Evolutionary conservation across 2,797 vertebrate genomes (phyloP).

Genomic region (Myotis daubentonii): DNA sequence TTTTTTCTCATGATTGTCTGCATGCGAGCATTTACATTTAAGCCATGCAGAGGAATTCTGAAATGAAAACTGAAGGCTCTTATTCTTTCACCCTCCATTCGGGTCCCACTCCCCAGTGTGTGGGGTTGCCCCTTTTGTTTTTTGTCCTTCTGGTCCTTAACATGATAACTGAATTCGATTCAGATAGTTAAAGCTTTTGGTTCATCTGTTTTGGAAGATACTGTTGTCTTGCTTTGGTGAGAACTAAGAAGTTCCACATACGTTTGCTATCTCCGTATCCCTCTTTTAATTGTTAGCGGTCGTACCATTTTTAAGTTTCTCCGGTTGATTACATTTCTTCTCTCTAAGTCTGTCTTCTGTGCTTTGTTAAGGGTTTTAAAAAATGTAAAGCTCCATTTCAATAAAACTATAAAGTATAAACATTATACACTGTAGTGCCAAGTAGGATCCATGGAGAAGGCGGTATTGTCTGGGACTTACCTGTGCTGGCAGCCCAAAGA

Average conservation of each 20-base stretch:
- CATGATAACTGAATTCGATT: not conserved
- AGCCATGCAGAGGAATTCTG: not conserved
- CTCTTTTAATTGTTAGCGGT: not conserved
- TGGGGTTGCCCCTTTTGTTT: not conserved
- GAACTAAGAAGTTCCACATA: not conserved
- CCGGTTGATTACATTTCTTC: not conserved
- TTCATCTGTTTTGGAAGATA: not conserved
- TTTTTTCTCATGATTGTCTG: not conserved
- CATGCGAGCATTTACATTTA: not conserved
- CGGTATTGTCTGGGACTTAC: not conserved
- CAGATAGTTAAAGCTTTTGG: not conserved
- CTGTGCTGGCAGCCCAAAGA: not conserved
- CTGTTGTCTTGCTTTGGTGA: not conserved
- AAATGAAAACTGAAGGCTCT: not conserved
- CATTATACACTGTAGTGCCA: not conserved
- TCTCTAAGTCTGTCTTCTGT: not conserved
- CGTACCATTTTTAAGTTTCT: not conserved
- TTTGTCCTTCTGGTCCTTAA: not conserved
- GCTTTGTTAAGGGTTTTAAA: not conserved
- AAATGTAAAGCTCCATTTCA: not conserved
- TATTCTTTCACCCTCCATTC: not conserved
- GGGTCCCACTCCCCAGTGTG: too few relatives aligned
- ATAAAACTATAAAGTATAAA: not conserved
- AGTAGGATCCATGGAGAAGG: not conserved
- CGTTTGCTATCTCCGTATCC: not conserved